A percentile compares a stretch with the other conserved stretches of the same genome.
Conservation (phyloP, 2,888 invertebrate species). For the Phymatocera aterrima region DNA sequence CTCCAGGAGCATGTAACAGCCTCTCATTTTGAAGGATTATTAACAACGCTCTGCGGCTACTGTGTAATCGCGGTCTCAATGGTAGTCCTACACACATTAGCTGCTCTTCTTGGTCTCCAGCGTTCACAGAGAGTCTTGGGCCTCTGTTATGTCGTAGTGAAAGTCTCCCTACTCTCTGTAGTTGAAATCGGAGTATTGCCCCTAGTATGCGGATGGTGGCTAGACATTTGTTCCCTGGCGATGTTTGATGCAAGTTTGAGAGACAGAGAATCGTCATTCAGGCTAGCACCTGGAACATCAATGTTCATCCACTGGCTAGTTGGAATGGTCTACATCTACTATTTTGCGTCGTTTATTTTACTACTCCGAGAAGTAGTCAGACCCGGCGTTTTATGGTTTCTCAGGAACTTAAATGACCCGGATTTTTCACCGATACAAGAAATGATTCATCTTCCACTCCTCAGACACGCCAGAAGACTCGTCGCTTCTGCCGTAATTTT, state of each 20-base stretch:
- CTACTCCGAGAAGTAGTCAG: conserved; percentile 94
- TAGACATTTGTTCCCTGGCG: conserved; percentile 96
- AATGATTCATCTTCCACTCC: conserved; percentile 98
- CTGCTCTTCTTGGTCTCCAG: conserved; percentile 87
- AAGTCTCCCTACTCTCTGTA: conserved; percentile 95
- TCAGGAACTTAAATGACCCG: conserved; percentile 98
- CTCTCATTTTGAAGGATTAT: conserved; percentile 93
- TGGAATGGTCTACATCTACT: conserved; percentile 99
- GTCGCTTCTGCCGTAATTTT: conserved; percentile 96
- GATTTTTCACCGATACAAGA: conserved; percentile 99
- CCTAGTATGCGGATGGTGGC: conserved; percentile 98
- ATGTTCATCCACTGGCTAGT: conserved; percentile 99
- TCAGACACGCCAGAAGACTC: conserved; percentile 92
- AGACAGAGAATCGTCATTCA: conserved; percentile 92
- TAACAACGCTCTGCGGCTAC: conserved; percentile 96
- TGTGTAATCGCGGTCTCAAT: conserved; percentile 90
- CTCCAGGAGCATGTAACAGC: conserved; percentile 82
- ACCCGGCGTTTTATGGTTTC: conserved; percentile 98
- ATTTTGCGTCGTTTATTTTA: conserved; percentile 97
- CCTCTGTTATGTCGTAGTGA: conserved; percentile 92
- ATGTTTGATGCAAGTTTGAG: conserved; percentile 93
- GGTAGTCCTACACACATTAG: conserved; percentile 89
- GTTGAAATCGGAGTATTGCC: conserved; percentile 98
- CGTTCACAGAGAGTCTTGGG: conserved; percentile 91
- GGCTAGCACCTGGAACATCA: conserved; percentile 95